These are phyloP conservation scores for Dolichotis patagonum DNA, from an alignment of 2,113 vertebrate genomes.

Conservation along the genomic window DNA sequence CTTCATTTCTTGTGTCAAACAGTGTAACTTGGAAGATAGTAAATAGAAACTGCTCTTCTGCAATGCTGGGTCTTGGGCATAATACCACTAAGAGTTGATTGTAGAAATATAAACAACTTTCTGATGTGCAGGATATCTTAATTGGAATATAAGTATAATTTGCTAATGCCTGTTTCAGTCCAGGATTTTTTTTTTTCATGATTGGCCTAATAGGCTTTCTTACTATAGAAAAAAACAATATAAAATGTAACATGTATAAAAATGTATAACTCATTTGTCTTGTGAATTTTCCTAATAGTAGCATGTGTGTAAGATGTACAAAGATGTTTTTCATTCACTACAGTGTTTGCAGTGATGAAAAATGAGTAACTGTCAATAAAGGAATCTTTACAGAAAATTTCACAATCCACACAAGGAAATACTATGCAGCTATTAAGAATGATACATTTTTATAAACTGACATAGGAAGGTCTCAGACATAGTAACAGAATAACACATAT, in stretches of 20 bases:
- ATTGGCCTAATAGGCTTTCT: constrained; percentile 11
- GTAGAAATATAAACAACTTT: constrained; percentile 52
- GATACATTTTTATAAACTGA: constrained; percentile 8
- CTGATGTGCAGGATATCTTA: constrained; percentile 31
- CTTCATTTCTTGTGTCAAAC: constrained; percentile 45
- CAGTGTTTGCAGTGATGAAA: background rate
- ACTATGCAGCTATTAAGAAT: constrained; percentile 26
- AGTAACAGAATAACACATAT: background rate
- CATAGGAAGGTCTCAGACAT: constrained; percentile 16
- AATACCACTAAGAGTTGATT: background rate
- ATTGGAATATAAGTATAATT: constrained; percentile 43
- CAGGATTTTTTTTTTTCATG: background rate
- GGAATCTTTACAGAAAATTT: constrained; percentile 4
- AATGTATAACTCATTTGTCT: background rate
- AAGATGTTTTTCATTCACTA: background rate
- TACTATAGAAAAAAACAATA: background rate
- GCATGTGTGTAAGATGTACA: background rate
- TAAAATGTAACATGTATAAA: background rate
- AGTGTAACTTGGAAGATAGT: constrained; percentile 1
- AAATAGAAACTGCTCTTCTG: constrained; percentile 29
- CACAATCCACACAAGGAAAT: background rate
- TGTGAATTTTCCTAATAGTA: constrained; percentile 2
- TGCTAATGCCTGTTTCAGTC: constrained; percentile 57
- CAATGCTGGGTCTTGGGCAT: constrained; percentile 13
- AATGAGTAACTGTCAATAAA: constrained; percentile 20